Percentiles rank a stretch among this genome's conserved stretches.
phyloP scores from a whole-genome alignment of 2,888 invertebrate species.

The Pammene aurita region DNA sequence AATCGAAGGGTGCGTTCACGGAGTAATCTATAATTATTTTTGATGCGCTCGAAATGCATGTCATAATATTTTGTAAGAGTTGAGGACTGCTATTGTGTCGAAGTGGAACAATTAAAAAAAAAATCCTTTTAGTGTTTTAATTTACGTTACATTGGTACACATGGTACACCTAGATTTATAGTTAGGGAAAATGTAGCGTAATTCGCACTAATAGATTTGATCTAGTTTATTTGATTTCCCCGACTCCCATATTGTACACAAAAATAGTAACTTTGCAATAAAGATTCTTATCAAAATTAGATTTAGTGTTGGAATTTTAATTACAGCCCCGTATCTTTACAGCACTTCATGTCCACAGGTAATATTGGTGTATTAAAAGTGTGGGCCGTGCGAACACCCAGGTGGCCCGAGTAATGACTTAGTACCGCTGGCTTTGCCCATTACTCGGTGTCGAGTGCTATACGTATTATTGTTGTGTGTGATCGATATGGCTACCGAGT shows the following conservation, averaged over 20 bases:
- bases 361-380: slow-evolving; percentile 59
- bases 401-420: slow-evolving; percentile 64
- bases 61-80: slow-evolving; percentile 69
- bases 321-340: slow-evolving; percentile 64
- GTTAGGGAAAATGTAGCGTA: too few relatives aligned
- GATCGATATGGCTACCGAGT: slow-evolving; percentile 51
- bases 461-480: slow-evolving; percentile 27
- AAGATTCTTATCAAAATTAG: slow-evolving; percentile 33
- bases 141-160: neutral
- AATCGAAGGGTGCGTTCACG: slow-evolving; percentile 59
- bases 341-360: slow-evolving; percentile 50
- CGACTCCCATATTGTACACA: neutral
- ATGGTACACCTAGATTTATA: too few relatives aligned
- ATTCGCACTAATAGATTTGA: too few relatives aligned
- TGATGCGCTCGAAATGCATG: slow-evolving; percentile 65
- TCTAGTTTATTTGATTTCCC: neutral
- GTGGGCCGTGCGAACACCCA: slow-evolving; percentile 71
- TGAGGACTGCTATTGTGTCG: slow-evolving; percentile 10
- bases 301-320: slow-evolving; percentile 51
- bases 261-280: slow-evolving; percentile 14
- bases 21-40: slow-evolving; percentile 64
- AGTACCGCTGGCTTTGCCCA: slow-evolving; percentile 73
- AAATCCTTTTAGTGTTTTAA: neutral
- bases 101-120: slow-evolving; percentile 1
- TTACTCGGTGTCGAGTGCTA: slow-evolving; percentile 66